These are phyloP conservation scores for Cyprinella venusta DNA, from an alignment of 2,797 vertebrate genomes.

Conservation along the genomic window DNA sequence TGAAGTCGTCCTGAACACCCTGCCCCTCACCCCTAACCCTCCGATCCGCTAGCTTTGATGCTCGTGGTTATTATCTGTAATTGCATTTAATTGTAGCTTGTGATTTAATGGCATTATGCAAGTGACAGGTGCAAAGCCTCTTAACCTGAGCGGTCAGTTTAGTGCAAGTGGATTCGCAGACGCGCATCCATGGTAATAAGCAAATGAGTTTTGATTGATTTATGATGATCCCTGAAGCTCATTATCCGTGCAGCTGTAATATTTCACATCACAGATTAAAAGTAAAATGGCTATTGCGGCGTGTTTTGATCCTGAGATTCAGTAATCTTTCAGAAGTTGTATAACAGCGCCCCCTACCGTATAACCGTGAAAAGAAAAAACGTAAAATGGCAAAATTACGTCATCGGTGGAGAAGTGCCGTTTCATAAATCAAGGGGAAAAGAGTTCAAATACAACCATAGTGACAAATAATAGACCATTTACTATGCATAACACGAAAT, in stretches of 20 bases:
- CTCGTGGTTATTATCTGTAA: slow-evolving; percentile 68
- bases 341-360: not conserved
- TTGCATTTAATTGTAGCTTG: slow-evolving; percentile 71
- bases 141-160: slow-evolving; percentile 72
- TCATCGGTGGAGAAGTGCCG: no score
- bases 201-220: slow-evolving; percentile 43
- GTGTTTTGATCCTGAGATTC: not conserved
- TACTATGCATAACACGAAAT: not conserved
- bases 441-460: not conserved
- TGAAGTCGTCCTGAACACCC: slow-evolving; percentile 32
- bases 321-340: not conserved
- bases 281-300: not conserved
- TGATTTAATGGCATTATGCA: slow-evolving; percentile 74
- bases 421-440: not conserved
- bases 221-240: slow-evolving; percentile 39
- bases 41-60: slow-evolving; percentile 12
- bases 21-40: slow-evolving; percentile 35
- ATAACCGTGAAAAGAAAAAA: not conserved
- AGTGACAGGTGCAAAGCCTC: slow-evolving; percentile 77
- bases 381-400: not conserved
- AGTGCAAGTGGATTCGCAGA: slow-evolving; percentile 32
- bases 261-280: slow-evolving; percentile 20
- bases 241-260: slow-evolving; percentile 16
- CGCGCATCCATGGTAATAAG: slow-evolving; percentile 20
- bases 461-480: not conserved